phyloP scores from a whole-genome alignment of 2,113 vertebrate species.

The Podocnemis expansa region DNA sequence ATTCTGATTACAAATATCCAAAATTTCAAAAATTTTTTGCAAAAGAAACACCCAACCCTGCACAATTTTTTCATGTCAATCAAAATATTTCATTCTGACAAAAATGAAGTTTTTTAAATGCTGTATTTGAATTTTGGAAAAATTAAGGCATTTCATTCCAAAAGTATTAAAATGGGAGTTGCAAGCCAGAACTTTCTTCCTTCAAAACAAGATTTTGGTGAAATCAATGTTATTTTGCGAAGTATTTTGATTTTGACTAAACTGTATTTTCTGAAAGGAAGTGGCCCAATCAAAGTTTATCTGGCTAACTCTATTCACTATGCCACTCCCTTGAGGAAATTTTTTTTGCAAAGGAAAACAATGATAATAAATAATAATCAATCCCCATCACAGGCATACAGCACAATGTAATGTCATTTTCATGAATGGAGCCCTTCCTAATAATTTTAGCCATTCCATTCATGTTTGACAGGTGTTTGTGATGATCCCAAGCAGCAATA shows the following conservation, averaged over 20 bases:
- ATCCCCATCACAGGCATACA: neutral
- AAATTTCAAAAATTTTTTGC: neutral
- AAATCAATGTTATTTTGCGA: slow-evolving; percentile 16
- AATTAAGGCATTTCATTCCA: neutral
- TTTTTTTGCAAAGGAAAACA: slow-evolving; percentile 33
- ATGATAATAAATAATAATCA: slow-evolving; percentile 42
- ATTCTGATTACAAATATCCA: neutral
- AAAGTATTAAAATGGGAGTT: neutral
- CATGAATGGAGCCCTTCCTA: neutral
- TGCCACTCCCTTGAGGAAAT: slow-evolving; percentile 38
- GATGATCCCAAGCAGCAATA: neutral
- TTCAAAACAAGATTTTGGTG: neutral
- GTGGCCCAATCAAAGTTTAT: neutral
- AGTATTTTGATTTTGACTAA: slow-evolving; percentile 32
- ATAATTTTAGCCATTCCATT: slow-evolving; percentile 9
- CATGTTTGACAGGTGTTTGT: slow-evolving; percentile 20
- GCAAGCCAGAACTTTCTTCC: no score
- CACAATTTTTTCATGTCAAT: neutral
- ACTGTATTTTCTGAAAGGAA: neutral
- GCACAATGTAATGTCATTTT: neutral
- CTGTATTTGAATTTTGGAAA: neutral
- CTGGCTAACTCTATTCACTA: slow-evolving; percentile 14
- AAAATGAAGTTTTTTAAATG: no score
- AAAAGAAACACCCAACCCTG: neutral
- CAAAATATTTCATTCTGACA: no score